Conservation (phyloP, 2,797 vertebrate genomes). For the Helicolenus hilgendorfi region DNA sequence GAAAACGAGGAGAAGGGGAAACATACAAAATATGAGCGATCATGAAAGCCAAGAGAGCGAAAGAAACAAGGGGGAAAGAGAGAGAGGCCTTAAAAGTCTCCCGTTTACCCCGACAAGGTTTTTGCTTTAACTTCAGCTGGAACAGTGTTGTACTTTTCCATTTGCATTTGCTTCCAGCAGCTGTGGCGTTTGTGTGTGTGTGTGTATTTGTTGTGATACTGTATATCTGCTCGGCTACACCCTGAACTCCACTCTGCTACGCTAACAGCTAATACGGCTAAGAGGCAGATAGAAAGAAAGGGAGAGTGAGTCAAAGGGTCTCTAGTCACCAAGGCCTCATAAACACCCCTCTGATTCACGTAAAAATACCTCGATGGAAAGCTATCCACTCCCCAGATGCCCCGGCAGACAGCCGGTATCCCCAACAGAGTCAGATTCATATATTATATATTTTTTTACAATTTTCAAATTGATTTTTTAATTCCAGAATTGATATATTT, state of each 20-base stretch:
- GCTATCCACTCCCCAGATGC: background rate
- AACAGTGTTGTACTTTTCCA: constrained; percentile 67
- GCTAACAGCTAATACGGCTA: constrained; percentile 3
- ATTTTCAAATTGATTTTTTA: no score
- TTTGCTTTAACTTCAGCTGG: constrained; percentile 70
- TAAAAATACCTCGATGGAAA: constrained; percentile 36
- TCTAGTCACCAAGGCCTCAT: constrained; percentile 55
- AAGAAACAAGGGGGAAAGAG: background rate
- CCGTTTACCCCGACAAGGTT: constrained; percentile 69
- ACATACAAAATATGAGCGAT: constrained; percentile 53
- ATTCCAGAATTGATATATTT: no score
- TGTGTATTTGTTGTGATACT: constrained; percentile 64
- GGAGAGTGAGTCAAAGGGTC: constrained; percentile 50
- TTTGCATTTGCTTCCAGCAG: constrained; percentile 62
- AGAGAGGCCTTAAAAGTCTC: constrained; percentile 54
- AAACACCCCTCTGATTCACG: constrained; percentile 46
- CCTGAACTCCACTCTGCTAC: constrained; percentile 28
- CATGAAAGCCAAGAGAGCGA: constrained; percentile 15
- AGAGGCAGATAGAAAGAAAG: background rate
- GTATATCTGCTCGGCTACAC: constrained; percentile 57
- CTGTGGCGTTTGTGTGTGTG: constrained; percentile 43
- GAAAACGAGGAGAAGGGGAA: constrained; percentile 42
- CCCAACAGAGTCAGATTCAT: background rate
- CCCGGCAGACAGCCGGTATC: background rate
- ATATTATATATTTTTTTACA: no score